Percentiles rank a stretch among this genome's conserved stretches.
These are phyloP conservation scores for Zenarchopterus dispar DNA, from an alignment of 2,797 vertebrate genomes.

Conservation along the genomic window DNA sequence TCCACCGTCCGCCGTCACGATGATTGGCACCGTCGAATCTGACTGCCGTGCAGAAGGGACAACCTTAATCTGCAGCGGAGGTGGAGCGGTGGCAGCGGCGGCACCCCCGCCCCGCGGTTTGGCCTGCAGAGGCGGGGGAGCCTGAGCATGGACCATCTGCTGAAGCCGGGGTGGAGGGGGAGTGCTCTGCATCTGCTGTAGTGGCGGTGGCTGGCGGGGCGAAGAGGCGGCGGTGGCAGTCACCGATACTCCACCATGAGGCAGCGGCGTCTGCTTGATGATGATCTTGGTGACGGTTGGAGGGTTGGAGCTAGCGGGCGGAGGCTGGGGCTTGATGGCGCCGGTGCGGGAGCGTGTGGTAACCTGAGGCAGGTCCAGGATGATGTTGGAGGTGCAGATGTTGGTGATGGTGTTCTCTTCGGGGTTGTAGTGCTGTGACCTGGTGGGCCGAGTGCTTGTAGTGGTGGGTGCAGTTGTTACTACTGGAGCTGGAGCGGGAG, in stretches of 20 bases:
- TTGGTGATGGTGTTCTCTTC: constrained; percentile 89
- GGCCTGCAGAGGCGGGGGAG: constrained; percentile 88
- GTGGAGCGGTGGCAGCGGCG: constrained; percentile 67
- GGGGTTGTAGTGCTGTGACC: constrained; percentile 81
- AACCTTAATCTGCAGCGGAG: constrained; percentile 88
- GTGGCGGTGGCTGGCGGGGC: constrained; percentile 86
- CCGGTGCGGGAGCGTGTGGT: constrained; percentile 82
- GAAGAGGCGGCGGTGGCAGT: constrained; percentile 63
- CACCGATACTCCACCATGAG: constrained; percentile 66
- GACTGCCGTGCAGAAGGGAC: constrained; percentile 77
- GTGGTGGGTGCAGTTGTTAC: constrained; percentile 2
- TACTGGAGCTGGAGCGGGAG: constrained; percentile 50
- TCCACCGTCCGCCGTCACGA: constrained; percentile 72
- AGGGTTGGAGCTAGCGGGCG: constrained; percentile 56
- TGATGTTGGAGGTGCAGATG: constrained; percentile 88
- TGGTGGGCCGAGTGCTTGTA: constrained; percentile 41
- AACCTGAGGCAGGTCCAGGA: constrained; percentile 83
- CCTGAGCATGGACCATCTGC: constrained; percentile 85
- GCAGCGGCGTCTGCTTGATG: constrained; percentile 84
- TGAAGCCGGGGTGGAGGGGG: constrained; percentile 84
- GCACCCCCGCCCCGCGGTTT: constrained; percentile 80
- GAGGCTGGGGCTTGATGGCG: constrained; percentile 78
- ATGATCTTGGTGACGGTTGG: constrained; percentile 88
- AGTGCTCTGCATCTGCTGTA: constrained; percentile 90
- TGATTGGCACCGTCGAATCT: constrained; percentile 69